These are phyloP conservation scores for Hippocampus abdominalis DNA, from an alignment of 2,113 vertebrate genomes.

Conservation along the genomic window DNA sequence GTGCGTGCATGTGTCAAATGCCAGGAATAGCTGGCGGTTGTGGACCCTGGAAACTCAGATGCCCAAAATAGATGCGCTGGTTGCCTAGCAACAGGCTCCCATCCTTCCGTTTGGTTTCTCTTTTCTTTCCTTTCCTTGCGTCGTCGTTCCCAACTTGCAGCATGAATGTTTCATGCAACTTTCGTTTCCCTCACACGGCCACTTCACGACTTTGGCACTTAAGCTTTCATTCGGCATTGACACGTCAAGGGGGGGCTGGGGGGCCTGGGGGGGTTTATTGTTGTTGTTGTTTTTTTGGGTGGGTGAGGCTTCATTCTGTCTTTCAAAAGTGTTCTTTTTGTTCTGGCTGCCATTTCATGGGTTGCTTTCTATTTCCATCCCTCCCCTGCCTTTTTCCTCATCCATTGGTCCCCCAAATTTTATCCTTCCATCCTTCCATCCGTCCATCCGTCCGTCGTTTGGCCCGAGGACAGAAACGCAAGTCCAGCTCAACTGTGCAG, in stretches of 20 bases:
- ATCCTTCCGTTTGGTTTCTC: slow-evolving; percentile 22
- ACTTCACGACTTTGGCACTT: slow-evolving; percentile 23
- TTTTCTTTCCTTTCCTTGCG: slow-evolving; percentile 11
- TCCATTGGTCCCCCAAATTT: slow-evolving; percentile 15
- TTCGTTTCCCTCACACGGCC: neutral
- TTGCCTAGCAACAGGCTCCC: slow-evolving; percentile 74
- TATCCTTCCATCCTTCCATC: neutral
- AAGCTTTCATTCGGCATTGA: neutral
- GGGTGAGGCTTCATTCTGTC: neutral
- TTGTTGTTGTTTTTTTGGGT: neutral
- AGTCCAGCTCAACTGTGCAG: slow-evolving; percentile 77
- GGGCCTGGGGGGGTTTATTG: no score
- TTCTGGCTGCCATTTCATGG: slow-evolving; percentile 39
- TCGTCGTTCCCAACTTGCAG: slow-evolving; percentile 12
- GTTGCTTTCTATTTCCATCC: slow-evolving; percentile 26
- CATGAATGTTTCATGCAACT: slow-evolving; percentile 1
- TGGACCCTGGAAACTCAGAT: slow-evolving; percentile 77
- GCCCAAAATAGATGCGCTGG: slow-evolving; percentile 73
- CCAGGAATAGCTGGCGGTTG: slow-evolving; percentile 75
- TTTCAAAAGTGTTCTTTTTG: neutral
- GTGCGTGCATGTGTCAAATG: slow-evolving; percentile 59
- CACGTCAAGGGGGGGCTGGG: neutral
- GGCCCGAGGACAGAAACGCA: slow-evolving; percentile 74
- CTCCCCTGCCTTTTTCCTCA: slow-evolving; percentile 11
- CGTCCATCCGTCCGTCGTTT: slow-evolving; percentile 13